phyloP scores from a whole-genome alignment of 2,113 vertebrate species.

The Poicephalus gulielmi region DNA sequence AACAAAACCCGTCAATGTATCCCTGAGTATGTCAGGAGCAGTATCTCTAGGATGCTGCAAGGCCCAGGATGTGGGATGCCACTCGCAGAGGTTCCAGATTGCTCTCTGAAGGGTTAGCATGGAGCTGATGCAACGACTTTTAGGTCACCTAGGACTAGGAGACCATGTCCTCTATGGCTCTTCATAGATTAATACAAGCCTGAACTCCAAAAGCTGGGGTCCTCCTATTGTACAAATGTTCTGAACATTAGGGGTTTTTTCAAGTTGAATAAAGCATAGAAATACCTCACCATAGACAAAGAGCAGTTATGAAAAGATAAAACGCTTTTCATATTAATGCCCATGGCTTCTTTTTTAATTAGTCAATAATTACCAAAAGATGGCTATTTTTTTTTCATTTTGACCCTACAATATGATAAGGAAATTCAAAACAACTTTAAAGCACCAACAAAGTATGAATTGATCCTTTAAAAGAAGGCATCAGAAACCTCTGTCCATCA shows the following conservation, averaged over 20 bases:
- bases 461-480: neutral
- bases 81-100: neutral
- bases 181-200: neutral
- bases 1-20: neutral
- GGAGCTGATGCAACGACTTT: neutral
- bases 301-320: neutral
- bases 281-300: neutral
- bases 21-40: neutral
- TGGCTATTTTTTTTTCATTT: neutral
- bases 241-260: neutral
- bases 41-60: neutral
- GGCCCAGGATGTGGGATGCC: neutral
- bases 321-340: neutral
- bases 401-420: neutral
- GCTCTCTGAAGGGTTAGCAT: neutral
- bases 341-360: neutral
- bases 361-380: neutral
- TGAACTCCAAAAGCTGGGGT: neutral
- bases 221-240: neutral
- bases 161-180: neutral
- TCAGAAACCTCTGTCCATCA: neutral
- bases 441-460: neutral
- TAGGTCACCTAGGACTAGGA: neutral
- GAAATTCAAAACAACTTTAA: neutral
- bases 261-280: neutral